Base-by-base conservation (phyloP, 92 coral and sea anemone species). In the Zoanthus solanderi region DNA sequence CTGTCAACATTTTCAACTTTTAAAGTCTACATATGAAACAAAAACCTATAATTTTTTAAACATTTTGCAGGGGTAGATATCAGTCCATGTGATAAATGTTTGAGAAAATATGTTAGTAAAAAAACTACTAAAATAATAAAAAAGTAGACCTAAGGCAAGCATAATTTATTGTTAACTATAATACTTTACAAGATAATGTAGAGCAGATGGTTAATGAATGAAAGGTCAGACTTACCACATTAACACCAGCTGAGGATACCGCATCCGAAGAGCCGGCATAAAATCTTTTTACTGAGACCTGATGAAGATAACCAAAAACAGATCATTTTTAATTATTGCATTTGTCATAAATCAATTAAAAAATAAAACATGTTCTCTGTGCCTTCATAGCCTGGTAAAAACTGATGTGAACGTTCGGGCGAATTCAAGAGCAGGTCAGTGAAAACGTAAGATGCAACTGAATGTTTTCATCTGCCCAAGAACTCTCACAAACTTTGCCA, bases 211-310 rank as follows among this genome's bases (percentile, higher is more conserved):
- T 10, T 2, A 11, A 10, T 54, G 14, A 54, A 9, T 11, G 31
- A 73, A 44, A 45, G 30, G 44, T 30, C 13, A 78, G 45, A 44
- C 85, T 34, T 80, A 80, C 85, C 85, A 42, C 65, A 65, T 80
- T 80, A 37, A 80, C 34, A 63, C 85, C 85, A 80, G 85, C 74
- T n/a, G 85, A 68, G n/a, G 85, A 63, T 23, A 80, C 10, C 37
- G 85, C 45, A 65, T 81, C 85, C n/a, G 75, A 81, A 47, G 75
- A 63, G 12, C 60, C 16, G 1, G 75, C 60, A 47, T 65, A 81
- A 66, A 63, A 81, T 17, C 85, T 81, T 68, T 81, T 81, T 37
- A 81, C 85, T 65, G 74, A 18, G 13, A 15, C 85, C 85, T 81
- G 75, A 34, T 29, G 18, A 4, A 18, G 56, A 45, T 58, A 50